Evolutionary conservation across 2,797 vertebrate genomes (phyloP).

Genomic region (Etheostoma nigrum): DNA sequence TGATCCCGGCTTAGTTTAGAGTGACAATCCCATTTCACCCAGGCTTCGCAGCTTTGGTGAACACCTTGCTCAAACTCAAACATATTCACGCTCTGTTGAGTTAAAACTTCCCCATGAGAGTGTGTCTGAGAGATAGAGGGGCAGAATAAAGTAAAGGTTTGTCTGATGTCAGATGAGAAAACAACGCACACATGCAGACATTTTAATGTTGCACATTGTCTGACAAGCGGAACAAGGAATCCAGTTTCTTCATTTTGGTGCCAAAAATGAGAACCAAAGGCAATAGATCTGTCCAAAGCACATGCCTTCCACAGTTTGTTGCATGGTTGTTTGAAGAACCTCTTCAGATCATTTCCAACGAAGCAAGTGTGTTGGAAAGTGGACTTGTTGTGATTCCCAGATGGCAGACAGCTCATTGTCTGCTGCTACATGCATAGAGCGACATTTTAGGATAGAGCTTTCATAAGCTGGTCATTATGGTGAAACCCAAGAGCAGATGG

Average conservation of each 20-base stretch:
- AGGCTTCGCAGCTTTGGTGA: conserved; percentile 41
- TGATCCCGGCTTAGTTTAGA: conserved; percentile 55
- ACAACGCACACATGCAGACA: conserved; percentile 37
- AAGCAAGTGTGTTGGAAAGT: conserved; percentile 29
- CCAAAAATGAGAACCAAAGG: conserved; percentile 35
- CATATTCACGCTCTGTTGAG: conserved; percentile 44
- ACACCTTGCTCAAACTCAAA: conserved; percentile 63
- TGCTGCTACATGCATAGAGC: conserved; percentile 51
- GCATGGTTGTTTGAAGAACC: conserved; percentile 54
- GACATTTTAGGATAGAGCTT: conserved; percentile 65
- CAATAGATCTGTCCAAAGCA: conserved; percentile 37
- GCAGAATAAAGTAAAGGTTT: conserved; percentile 34
- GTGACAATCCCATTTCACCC: conserved; percentile 60
- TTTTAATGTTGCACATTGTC: conserved; percentile 22
- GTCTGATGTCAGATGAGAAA: conserved; percentile 60
- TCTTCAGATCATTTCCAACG: conserved; percentile 54
- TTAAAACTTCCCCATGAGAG: conserved; percentile 45
- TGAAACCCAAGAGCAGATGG: conserved; percentile 75
- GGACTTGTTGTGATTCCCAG: conserved; percentile 61
- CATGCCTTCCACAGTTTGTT: conserved; percentile 29
- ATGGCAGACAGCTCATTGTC: conserved; percentile 66
- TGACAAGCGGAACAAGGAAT: conserved; percentile 39
- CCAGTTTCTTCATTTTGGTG: conserved; percentile 36
- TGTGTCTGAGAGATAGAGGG: conserved; percentile 23
- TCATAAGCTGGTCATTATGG: conserved; percentile 72